phyloP scores from a whole-genome alignment of 2,113 vertebrate genomes.

The Pterophyllum scalare region DNA sequence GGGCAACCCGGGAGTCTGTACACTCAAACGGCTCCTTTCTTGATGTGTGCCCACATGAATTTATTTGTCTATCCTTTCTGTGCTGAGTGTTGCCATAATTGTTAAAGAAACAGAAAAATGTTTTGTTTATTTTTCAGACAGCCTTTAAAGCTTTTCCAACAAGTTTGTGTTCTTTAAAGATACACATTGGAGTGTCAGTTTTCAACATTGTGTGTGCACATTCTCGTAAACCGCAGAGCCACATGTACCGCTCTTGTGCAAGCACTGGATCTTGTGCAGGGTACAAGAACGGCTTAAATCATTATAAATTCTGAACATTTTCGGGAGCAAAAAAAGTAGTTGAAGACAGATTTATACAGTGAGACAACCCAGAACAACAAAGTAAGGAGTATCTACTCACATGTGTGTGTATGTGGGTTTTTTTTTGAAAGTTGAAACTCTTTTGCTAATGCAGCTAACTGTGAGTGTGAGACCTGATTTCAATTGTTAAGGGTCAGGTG shows the following conservation, averaged over 20 bases:
- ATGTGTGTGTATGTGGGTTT: constrained; percentile 38
- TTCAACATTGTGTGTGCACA: neutral
- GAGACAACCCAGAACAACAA: neutral
- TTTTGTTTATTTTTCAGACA: neutral
- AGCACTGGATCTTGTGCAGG: neutral
- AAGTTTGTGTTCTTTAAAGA: neutral
- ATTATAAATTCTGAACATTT: neutral
- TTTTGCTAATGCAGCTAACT: constrained; percentile 71
- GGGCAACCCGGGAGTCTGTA: constrained; percentile 23
- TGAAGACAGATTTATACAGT: neutral
- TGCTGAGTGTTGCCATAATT: neutral
- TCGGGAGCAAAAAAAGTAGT: neutral
- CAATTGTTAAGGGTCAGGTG: constrained; percentile 55
- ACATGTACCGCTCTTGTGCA: neutral
- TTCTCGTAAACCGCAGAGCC: neutral
- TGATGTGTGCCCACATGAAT: neutral
- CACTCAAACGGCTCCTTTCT: constrained; percentile 6
- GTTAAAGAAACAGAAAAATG: neutral
- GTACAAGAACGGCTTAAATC: neutral
- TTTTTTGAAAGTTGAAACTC: constrained; percentile 44
- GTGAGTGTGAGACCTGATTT: constrained; percentile 80
- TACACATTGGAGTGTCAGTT: neutral
- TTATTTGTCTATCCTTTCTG: neutral
- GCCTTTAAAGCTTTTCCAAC: neutral
- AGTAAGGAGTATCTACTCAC: neutral